Evolutionary conservation across 2,113 vertebrate species (phyloP), one percentile per base, ranked within the genome.

Genomic region (Parotia lawesii): DNA sequence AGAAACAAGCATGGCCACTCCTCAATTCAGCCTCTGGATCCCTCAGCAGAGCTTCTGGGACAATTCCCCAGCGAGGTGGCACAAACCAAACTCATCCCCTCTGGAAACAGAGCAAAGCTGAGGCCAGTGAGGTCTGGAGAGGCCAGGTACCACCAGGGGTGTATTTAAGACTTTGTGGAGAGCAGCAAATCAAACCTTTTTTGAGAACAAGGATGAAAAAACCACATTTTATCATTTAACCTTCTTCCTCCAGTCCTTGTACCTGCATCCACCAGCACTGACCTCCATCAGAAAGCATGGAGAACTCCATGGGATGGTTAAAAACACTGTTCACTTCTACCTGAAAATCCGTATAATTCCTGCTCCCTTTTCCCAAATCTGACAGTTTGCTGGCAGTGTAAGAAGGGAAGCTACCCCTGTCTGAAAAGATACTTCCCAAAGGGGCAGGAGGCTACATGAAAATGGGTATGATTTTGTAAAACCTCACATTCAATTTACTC

Each of bases 81-180:
- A 27, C 8, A 15, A 38, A 48, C 12, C 45, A 47, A 83, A 44
- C 5, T 25, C 17, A 10, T 7, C 18, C 20, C 9, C 69, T 62
- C 29, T 5, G 11, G 29, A 40, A 79, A 72, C 3, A 48, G 24
- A 69, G 24, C 20, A 61, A 79, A 61, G 25, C 13, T 60, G 53
- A 37, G 33, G 25, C 33, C 44, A 31, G 33, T 0, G 0, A 53
- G 7, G 8, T 15, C 54, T 64, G 7, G 10, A 64, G 5, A 51
- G 44, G 15, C 4, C 54, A 35, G 18, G n/a, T 21, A 21, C 5
- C 31, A 53, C 12, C 19, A 61, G 15, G 0, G 4, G 7, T 8
- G 3, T 7, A 23, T 24, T 45, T 25, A 29, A 31, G 17, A 20
- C 31, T 33, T 28, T 21, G 23, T 8, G 22, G 19, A 57, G 13